A percentile compares a stretch with the other conserved stretches of the same genome.
These are phyloP conservation scores for Paracentrotus lividus DNA, from an alignment of 53 echinoderm and acorn worm species.

Conservation along the genomic window DNA sequence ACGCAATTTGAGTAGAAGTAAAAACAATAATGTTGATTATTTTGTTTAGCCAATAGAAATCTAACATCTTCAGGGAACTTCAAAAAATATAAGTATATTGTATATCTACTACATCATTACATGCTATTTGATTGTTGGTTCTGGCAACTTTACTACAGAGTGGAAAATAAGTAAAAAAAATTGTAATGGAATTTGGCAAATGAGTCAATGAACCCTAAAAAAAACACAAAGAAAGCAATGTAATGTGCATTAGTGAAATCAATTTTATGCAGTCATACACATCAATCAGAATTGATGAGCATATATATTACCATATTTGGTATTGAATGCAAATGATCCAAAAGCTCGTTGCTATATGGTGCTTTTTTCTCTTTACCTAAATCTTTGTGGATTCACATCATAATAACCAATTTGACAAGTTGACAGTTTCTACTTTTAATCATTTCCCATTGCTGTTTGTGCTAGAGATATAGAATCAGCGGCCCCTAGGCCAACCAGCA, in stretches of 20 bases:
- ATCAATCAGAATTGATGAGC: not conserved
- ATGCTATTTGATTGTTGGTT: not conserved
- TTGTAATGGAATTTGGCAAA: no score
- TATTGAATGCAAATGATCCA: not conserved
- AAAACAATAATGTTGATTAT: not conserved
- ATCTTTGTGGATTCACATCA: not conserved
- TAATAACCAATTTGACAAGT: not conserved
- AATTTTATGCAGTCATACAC: not conserved
- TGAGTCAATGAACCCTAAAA: no score
- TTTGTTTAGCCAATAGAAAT: not conserved
- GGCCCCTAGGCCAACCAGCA: slow-evolving; percentile 26
- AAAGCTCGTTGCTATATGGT: not conserved
- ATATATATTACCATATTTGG: not conserved
- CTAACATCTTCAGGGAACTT: not conserved
- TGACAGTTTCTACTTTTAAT: slow-evolving; percentile 42
- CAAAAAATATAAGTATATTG: not conserved
- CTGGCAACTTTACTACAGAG: not conserved
- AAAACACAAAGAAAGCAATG: not conserved
- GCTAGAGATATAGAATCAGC: slow-evolving; percentile 6
- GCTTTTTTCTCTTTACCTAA: not conserved
- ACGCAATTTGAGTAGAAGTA: not conserved
- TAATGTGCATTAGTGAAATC: no score
- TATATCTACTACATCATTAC: no score
- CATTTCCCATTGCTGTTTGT: not conserved
- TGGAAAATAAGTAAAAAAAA: not conserved